These are phyloP conservation scores for Netelia inedita DNA, from an alignment of 2,888 invertebrate genomes.

Conservation along the genomic window DNA sequence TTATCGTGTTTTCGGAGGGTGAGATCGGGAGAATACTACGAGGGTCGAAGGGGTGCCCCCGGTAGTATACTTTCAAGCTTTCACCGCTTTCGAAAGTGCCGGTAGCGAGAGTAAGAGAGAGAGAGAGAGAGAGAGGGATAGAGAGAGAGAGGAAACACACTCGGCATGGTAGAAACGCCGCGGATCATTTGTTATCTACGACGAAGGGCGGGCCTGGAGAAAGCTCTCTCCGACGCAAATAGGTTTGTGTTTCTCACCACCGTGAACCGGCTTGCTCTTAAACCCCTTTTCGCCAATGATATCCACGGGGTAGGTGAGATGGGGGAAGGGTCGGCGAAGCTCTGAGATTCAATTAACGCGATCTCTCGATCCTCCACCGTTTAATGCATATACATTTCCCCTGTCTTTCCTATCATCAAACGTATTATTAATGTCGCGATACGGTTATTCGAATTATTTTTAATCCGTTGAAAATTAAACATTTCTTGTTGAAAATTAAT, in stretches of 20 bases:
- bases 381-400: slow-evolving; percentile 31
- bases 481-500: too few species aligned
- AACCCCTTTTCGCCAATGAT: slow-evolving; percentile 67
- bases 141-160: slow-evolving; percentile 68
- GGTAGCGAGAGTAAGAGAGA: slow-evolving; percentile 68
- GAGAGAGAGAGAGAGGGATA: slow-evolving; percentile 60
- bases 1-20: slow-evolving; percentile 40
- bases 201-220: slow-evolving; percentile 73
- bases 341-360: slow-evolving; percentile 64
- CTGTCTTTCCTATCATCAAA: slow-evolving; percentile 49
- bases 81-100: slow-evolving; percentile 60
- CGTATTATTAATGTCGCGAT: neutral
- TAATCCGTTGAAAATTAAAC: neutral
- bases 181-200: slow-evolving; percentile 77
- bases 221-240: slow-evolving; percentile 80
- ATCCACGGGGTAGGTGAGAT: slow-evolving; percentile 71
- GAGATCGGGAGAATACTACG: slow-evolving; percentile 56
- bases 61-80: slow-evolving; percentile 63
- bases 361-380: slow-evolving; percentile 52
- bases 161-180: slow-evolving; percentile 76
- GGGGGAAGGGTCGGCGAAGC: slow-evolving; percentile 73
- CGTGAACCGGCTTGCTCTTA: slow-evolving; percentile 71
- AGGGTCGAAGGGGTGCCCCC: slow-evolving; percentile 58
- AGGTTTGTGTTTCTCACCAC: slow-evolving; percentile 71
- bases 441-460: neutral